Base-by-base conservation (phyloP, 2,113 vertebrate species). In the Crocuta crocuta region DNA sequence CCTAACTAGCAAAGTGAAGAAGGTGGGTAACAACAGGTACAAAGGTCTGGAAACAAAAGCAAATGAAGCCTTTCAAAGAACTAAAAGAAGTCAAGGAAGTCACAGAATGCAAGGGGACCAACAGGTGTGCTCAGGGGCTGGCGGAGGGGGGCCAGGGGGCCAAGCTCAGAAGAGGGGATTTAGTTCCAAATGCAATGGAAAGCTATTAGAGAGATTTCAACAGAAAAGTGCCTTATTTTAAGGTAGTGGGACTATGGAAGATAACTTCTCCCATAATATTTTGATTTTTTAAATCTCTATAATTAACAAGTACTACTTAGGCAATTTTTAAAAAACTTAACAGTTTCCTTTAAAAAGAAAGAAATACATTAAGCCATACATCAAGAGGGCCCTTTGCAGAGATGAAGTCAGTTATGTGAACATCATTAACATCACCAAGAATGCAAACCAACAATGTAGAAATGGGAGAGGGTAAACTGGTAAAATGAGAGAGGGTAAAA, bases 261-360 rank as follows among this genome's bases (percentile, higher is more conserved):
- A 58, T 31, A 19, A 31, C 55, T 63, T n/a, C 4, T 16, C 12
- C 5, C 26, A 78, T 43, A 23, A 53, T 9, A n/a, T 33, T 79
- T 26, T 89, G 68, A 83, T 10, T 89, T 76, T 55, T 33, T 73
- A 70, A 89, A 35, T 71, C 21, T 82, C 48, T 82, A 11, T 82
- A 70, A 76, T 70, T 39, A 70, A 50, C 11, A 82, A 83, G 23
- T 65, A 71, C 19, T 82, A 53, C 8, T 78, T 35, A 31, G 2
- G 7, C 61, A n/a, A 79, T 50, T 74, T 84, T 55, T 45, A 2
- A 66, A 87, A 66, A 33, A 19, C 58, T 93, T 33, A 78, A 35
- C 11, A 48, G 4, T 68, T 78, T 35, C 70, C 15, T 63, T 88
- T 92, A 31, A 84, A 83, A 88, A 91, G 63, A 68, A 88, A 53